phyloP scores from a whole-genome alignment of 2,113 vertebrate species.

The Rhombomys opimus region DNA sequence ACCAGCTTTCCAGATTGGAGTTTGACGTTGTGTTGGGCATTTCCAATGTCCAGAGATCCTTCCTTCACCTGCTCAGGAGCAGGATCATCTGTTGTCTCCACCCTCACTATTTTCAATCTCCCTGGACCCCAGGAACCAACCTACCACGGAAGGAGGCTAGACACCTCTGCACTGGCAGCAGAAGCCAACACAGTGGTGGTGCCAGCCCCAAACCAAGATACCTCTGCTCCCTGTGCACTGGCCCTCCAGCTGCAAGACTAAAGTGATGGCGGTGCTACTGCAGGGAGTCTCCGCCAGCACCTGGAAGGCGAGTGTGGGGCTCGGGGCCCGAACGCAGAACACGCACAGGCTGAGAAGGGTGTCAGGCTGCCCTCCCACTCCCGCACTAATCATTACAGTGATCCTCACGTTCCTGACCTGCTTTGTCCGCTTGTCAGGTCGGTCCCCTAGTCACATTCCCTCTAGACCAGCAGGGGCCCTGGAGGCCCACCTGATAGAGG shows the following conservation, averaged over 20 bases:
- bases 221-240: not conserved
- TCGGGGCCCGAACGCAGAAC: fast-evolving
- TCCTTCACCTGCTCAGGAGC: conserved; percentile 23
- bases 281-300: not conserved
- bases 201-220: not conserved
- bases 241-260: not conserved
- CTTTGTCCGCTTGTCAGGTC: not conserved
- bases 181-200: not conserved
- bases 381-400: not conserved
- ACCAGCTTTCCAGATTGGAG: not conserved
- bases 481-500: not conserved
- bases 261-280: fast-evolving
- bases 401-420: not conserved
- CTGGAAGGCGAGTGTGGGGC: not conserved
- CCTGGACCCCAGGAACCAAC: fast-evolving
- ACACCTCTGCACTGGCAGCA: not conserved
- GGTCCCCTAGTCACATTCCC: too few relatives aligned
- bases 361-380: not conserved
- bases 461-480: too few relatives aligned
- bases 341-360: not conserved
- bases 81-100: not conserved
- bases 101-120: too few relatives aligned
- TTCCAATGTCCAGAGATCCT: not conserved
- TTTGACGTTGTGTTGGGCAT: not conserved
- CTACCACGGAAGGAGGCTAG: not conserved